Evolutionary conservation across 2,113 vertebrate genomes (phyloP).

Genomic region (Euleptes europaea): DNA sequence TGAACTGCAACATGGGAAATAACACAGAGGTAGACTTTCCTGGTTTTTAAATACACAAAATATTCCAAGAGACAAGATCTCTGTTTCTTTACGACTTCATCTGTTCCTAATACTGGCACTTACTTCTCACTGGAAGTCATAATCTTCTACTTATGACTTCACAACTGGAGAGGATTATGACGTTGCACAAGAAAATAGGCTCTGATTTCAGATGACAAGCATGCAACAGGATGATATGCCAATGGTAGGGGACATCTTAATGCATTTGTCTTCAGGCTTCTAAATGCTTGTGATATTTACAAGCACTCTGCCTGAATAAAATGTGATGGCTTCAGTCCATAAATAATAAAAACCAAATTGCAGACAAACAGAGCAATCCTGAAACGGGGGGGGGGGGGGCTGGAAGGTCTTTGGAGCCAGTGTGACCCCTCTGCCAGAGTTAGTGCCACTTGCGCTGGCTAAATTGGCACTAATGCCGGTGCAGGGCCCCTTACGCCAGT

Average conservation of each 20-base stretch:
- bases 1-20: not conserved
- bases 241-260: slow-evolving; percentile 29
- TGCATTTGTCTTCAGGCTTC: slow-evolving; percentile 17
- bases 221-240: slow-evolving; percentile 31
- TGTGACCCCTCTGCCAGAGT: no score
- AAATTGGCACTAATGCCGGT: no score
- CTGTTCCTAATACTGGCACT: slow-evolving; percentile 51
- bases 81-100: slow-evolving; percentile 66
- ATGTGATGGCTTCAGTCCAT: not conserved
- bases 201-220: slow-evolving; percentile 52
- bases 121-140: slow-evolving; percentile 58
- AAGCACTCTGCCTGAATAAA: not conserved
- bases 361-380: not conserved
- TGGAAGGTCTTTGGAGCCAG: no score
- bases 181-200: slow-evolving; percentile 44
- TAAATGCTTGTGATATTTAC: slow-evolving; percentile 33
- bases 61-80: slow-evolving; percentile 41
- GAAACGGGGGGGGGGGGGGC: no score
- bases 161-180: slow-evolving; percentile 60
- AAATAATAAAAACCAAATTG: not conserved
- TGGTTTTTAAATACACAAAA: slow-evolving; percentile 19
- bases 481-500: no score
- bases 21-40: not conserved
- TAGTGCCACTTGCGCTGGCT: no score
- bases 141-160: slow-evolving; percentile 59